These are phyloP conservation scores for Picus viridis DNA, from an alignment of 2,797 vertebrate species.

Conservation along the genomic window DNA sequence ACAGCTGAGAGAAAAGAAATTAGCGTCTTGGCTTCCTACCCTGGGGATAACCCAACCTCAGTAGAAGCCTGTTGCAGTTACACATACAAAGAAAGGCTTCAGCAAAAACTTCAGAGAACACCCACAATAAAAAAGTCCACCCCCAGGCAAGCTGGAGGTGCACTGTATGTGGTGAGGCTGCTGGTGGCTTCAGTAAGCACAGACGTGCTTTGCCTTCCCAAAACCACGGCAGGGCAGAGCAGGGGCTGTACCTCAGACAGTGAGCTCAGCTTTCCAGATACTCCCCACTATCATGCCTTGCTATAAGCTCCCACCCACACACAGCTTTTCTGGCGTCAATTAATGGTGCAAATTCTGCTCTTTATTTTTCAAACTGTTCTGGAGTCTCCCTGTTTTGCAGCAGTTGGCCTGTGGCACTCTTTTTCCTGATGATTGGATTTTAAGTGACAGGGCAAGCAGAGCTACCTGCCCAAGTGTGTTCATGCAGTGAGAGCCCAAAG, in stretches of 20 bases:
- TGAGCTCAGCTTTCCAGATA: not conserved
- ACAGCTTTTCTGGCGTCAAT: not conserved
- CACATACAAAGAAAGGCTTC: not conserved
- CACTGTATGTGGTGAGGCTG: fast-evolving
- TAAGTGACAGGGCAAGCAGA: not conserved
- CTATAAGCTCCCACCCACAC: not conserved
- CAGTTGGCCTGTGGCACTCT: not conserved
- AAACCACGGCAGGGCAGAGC: not conserved
- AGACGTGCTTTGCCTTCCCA: not conserved
- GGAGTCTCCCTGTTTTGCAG: not conserved
- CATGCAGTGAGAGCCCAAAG: not conserved
- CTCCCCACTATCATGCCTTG: not conserved
- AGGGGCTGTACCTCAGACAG: not conserved
- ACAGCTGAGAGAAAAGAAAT: slow-evolving; percentile 18
- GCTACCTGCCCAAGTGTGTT: not conserved
- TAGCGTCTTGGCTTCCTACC: not conserved
- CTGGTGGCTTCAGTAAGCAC: not conserved
- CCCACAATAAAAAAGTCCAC: not conserved
- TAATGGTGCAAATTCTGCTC: not conserved
- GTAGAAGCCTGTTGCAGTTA: not conserved
- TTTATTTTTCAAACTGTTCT: not conserved
- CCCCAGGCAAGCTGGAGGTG: not conserved
- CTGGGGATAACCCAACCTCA: not conserved
- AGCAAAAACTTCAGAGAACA: not conserved
- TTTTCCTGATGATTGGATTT: not conserved